Base-by-base conservation (phyloP, 2,113 vertebrate genomes). In the Albula glossodonta region DNA sequence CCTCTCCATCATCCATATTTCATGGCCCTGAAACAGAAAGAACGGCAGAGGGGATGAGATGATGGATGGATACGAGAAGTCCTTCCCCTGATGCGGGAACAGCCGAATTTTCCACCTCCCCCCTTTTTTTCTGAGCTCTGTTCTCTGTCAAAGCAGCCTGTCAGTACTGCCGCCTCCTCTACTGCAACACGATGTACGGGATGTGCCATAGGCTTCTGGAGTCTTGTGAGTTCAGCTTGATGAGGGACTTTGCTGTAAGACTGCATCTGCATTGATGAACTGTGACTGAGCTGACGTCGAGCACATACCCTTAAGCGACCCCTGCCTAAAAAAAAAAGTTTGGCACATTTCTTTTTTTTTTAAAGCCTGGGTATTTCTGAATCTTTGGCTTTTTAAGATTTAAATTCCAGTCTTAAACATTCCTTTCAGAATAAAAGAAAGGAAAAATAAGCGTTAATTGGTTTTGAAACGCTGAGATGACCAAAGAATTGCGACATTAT, bases 1-100 rank as follows among this genome's bases (percentile, higher is more conserved):
- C 10, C 83, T 84, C 74, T n/a, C 66, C 50, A 60, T 52, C 83
- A 66, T 78, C 66, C 70, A 84, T 84, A 84, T 63, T 78, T 84
- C 63, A 84, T 25, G 1, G 4, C 41, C 4, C 66, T 77, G 83
- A 77, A 48, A 84, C 25, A 11, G 50, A 50, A 51, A 84, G 50
- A 66, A 84, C 66, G 31, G 50, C 25, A 10, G 50, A 78, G n/a
- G 13, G 66, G 66, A 84, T 50, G 6, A 48, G 9, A 11, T 78
- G 83, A 84, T 52, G 66, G 50, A 84, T 84, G 49, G 3, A 53
- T 74, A n/a, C 70, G 6, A 4, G 5, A n/a, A 74, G 70, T 53
- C 66, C 19, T 8, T 22, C 83, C 25, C 83, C 25, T 15, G 6
- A 51, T 52, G n/a, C 22, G 51, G 22, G 22, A 48, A 15, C 22